Base-by-base conservation (phyloP, 2,888 invertebrate species). In the Scaeva pyrastri region DNA sequence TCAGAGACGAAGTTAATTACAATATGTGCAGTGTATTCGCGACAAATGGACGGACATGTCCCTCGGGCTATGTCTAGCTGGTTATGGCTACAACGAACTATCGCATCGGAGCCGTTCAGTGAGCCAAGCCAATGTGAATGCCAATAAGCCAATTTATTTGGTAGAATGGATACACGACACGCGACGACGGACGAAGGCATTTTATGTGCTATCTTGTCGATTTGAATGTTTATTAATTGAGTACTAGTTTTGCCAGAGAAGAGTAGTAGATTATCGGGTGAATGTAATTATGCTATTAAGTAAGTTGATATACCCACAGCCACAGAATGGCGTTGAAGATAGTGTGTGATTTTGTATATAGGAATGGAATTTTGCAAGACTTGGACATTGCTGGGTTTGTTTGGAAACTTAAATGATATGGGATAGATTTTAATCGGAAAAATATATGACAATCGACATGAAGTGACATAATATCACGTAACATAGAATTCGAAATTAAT, bases 181-280 rank as follows among this genome's bases (percentile, higher is more conserved):
- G 8, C 11, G 31, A 6, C 31, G 31, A 7, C 31, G 7, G 3
- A 64, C 45, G 21, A n/a, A 43, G 45, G 48, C 55, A 55, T 50
- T 50, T 6, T 50, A 14, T 52, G 52, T 19, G 11, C 5, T 36
- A 31, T 36, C 12, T 41, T 60, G 60, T 41, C 60, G 14, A 66
- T 79, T 79, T 26, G 26, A 16, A 26, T 52, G 68, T 52, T 31
- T 50, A 55, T 31, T 64, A 55, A 52, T 70, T 70, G 21, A 23
- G n/a, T 70, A 39, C 39, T 74, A 21, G 21, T 41, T 26, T 60
- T 60, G 52, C 52, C 23, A 52, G 31, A 56, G 43, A 19, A 10
- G 16, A 45, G 16, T 14, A 72, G 48, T 48, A 23, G 45, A 45
- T 21, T n/a, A 58, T n/a, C 14, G 19, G 43, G 48, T 41, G 5